Evolutionary conservation across 1,140 invertebrate genomes (phyloP), one percentile per base, ranked within the genome.

Genomic region (Eumaeus atala): DNA sequence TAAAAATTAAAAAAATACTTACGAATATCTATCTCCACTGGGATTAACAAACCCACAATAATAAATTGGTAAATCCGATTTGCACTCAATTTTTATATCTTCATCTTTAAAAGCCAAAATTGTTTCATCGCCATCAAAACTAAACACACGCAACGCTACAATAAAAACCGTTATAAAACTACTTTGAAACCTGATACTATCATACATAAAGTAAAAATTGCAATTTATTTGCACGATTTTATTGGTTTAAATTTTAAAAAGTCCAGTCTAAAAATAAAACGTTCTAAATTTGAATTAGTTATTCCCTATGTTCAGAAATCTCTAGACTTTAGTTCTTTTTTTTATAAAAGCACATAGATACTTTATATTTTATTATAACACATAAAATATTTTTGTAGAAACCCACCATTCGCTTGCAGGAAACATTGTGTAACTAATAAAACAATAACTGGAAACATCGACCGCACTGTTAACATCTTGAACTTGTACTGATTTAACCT

Each of bases 31-130:
- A 33, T 70, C 74, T 10, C 79, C 81, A 51, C 51, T 74, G 0
- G 81, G 81, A 69, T 82, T 67, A 11, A 81, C 59, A 48, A 87
- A 84, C 9, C 78, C 78, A 56, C 84, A 87, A 54, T 87, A 87
- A 11, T 65, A 62, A 64, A 84, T 79, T 0, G 79, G 71, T 51
- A 68, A 65, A 58, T 84, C 72, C 0, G 74, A 69, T 38, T 73
- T 73, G 48, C 80, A 87, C 54, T 76, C 60, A 57, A 87, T 76
- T 11, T 61, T 67, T 14, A 87, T 64, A 21, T 62, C 56, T 51
- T 87, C 81, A 59, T 79, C 73, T 53, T 75, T 70, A 10, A 82
- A 59, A 0, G 78, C 74, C 48, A 87, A 61, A 47, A 87, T 79
- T 8, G 70, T 83, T 54, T 72, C 64, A 11, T 71, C 64, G 11